phyloP scores from a whole-genome alignment of 2,797 vertebrate species.

The Fistularia commersonii region DNA sequence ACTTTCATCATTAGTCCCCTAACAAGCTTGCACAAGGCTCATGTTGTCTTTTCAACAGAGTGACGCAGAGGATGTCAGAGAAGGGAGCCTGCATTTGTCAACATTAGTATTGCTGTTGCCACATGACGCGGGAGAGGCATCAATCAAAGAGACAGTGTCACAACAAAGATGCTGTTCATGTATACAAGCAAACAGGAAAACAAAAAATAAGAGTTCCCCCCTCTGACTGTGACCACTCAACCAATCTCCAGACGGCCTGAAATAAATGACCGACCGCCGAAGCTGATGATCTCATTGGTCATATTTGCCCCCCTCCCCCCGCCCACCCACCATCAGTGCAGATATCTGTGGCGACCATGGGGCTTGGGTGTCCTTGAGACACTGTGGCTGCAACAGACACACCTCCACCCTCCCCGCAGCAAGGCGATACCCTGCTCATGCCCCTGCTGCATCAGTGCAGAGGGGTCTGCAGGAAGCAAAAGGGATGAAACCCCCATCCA shows the following conservation, averaged over 20 bases:
- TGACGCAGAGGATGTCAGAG: conserved; percentile 16
- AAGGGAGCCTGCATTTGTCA: conserved; percentile 7
- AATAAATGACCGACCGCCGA: conserved; percentile 78
- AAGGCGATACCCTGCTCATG: conserved; percentile 37
- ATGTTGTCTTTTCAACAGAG: conserved; percentile 21
- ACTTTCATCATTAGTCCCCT: conserved; percentile 34
- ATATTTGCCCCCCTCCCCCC: conserved; percentile 70
- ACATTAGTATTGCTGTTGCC: conserved; percentile 20
- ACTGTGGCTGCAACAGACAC: conserved; percentile 54
- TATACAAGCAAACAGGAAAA: conserved; percentile 7
- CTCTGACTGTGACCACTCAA: conserved; percentile 53
- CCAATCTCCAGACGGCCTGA: conserved; percentile 58
- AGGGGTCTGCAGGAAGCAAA: conserved; percentile 59
- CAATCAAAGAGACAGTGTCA: conserved; percentile 23
- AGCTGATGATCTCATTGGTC: conserved; percentile 75
- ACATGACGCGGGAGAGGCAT: conserved; percentile 31
- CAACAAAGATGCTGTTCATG: conserved; percentile 39
- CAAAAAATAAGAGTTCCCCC: conserved; percentile 39
- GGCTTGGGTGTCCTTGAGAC: conserved; percentile 79
- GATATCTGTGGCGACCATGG: conserved; percentile 65
- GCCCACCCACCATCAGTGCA: conserved; percentile 51
- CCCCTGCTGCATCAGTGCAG: conserved; percentile 69
- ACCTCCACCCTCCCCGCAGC: not conserved
- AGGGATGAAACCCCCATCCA: conserved; percentile 31
- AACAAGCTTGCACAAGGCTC: conserved; percentile 3